These are phyloP conservation scores for Proterorhinus semilunaris DNA, from an alignment of 2,113 vertebrate genomes.

Conservation along the genomic window DNA sequence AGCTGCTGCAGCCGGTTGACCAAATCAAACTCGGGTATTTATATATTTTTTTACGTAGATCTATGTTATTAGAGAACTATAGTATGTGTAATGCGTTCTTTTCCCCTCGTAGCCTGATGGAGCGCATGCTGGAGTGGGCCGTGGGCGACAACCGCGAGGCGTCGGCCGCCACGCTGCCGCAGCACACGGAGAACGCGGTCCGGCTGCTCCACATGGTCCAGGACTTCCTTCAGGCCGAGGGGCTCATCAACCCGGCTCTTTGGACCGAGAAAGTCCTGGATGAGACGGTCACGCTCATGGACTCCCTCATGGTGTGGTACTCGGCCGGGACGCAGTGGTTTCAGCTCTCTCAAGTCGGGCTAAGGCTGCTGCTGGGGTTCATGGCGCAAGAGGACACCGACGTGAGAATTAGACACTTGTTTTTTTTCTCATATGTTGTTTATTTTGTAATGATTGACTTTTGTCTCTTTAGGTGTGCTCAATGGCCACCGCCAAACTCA, in stretches of 20 bases:
- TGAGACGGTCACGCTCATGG: constrained; percentile 88
- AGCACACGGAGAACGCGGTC: constrained; percentile 91
- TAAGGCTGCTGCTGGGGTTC: constrained; percentile 91
- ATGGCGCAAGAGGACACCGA: constrained; percentile 92
- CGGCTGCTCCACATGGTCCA: constrained; percentile 88
- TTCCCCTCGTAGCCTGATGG: constrained; percentile 83
- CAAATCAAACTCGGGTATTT: constrained; percentile 91
- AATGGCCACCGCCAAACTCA: constrained; percentile 93
- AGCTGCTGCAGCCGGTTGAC: constrained; percentile 87
- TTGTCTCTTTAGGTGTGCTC: constrained; percentile 83
- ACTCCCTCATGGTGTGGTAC: constrained; percentile 91
- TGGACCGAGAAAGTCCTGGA: constrained; percentile 97
- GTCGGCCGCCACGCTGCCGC: constrained; percentile 76
- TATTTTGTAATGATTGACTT: not conserved
- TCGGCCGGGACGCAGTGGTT: constrained; percentile 80
- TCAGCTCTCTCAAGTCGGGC: constrained; percentile 90
- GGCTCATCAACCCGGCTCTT: constrained; percentile 83
- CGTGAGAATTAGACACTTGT: constrained; percentile 61
- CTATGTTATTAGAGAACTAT: too few species aligned
- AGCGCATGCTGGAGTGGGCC: constrained; percentile 94
- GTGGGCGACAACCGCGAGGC: constrained; percentile 90
- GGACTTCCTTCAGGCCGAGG: constrained; percentile 94
- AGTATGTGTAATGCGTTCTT: not conserved
- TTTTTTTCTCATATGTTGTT: not conserved
- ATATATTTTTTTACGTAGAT: too few species aligned